phyloP scores from a whole-genome alignment of 2,113 vertebrate genomes.

The Gymnarchus niloticus region DNA sequence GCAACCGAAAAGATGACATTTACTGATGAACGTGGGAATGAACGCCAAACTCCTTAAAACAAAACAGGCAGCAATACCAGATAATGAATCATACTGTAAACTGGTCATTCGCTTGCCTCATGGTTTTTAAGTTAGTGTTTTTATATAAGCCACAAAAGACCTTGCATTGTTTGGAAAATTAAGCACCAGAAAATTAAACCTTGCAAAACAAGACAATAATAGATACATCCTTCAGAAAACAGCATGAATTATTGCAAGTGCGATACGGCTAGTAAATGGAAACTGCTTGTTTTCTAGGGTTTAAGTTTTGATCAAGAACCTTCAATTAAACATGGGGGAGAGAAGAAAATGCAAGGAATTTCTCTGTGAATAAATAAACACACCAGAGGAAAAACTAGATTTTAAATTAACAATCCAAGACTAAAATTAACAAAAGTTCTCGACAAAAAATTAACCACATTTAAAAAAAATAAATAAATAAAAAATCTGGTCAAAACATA shows the following conservation, averaged over 20 bases:
- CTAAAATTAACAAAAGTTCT: slow-evolving; percentile 42
- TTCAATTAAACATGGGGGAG: slow-evolving; percentile 22
- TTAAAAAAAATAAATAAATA: no score
- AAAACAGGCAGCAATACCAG: slow-evolving; percentile 17
- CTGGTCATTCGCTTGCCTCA: slow-evolving; percentile 22
- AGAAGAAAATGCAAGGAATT: slow-evolving; percentile 19
- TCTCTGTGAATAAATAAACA: slow-evolving; percentile 15
- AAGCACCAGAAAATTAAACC: slow-evolving; percentile 21
- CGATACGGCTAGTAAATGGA: slow-evolving; percentile 29
- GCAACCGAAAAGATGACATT: not conserved
- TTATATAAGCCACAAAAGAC: slow-evolving; percentile 36
- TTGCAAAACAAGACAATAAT: slow-evolving; percentile 34
- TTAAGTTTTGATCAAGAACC: slow-evolving; percentile 27
- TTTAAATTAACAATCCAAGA: slow-evolving; percentile 31
- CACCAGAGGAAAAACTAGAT: slow-evolving; percentile 32
- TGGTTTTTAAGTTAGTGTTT: slow-evolving; percentile 23
- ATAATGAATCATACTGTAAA: slow-evolving; percentile 15
- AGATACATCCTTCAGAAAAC: slow-evolving; percentile 27
- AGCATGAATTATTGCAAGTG: slow-evolving; percentile 16
- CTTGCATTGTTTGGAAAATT: slow-evolving; percentile 42
- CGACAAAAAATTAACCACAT: slow-evolving; percentile 1
- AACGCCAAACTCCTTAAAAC: not conserved
- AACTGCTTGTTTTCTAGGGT: not conserved
- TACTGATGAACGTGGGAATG: not conserved
- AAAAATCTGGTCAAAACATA: not conserved